A percentile compares a stretch with the other conserved stretches of the same genome.
These are phyloP conservation scores for Cryptocephalus primarius DNA, from an alignment of 2,888 invertebrate species.

Conservation along the genomic window DNA sequence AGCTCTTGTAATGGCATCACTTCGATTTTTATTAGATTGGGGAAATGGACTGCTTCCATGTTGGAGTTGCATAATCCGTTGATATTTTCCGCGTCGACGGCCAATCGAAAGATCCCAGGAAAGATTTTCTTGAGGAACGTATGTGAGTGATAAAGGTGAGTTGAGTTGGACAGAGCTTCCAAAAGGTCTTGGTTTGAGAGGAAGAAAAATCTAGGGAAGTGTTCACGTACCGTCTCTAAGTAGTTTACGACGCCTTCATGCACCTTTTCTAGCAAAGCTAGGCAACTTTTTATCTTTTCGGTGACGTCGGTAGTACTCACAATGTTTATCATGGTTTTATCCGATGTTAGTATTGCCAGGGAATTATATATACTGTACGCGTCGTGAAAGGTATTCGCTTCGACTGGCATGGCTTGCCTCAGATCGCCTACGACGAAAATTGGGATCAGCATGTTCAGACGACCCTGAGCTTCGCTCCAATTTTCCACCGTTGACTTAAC, in stretches of 20 bases:
- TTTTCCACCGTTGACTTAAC: slow-evolving; percentile 59
- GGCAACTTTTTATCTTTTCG: slow-evolving; percentile 54
- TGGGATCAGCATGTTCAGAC: slow-evolving; percentile 71
- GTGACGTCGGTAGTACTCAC: slow-evolving; percentile 51
- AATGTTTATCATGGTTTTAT: slow-evolving; percentile 48
- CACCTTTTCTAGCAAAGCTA: slow-evolving; percentile 58
- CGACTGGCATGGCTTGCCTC: slow-evolving; percentile 34
- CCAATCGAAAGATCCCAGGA: slow-evolving; percentile 62
- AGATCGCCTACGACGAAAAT: slow-evolving; percentile 75
- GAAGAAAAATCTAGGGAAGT: slow-evolving; percentile 77
- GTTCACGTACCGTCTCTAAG: slow-evolving; percentile 66
- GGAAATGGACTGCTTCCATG: slow-evolving; percentile 55
- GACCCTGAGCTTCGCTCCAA: slow-evolving; percentile 69
- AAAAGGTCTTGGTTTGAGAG: slow-evolving; percentile 79
- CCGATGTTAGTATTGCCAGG: slow-evolving; percentile 36
- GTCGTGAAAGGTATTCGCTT: slow-evolving; percentile 31
- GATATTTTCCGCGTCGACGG: slow-evolving; percentile 58
- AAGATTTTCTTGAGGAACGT: slow-evolving; percentile 76
- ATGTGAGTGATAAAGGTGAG: slow-evolving; percentile 67
- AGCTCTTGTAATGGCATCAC: slow-evolving; percentile 48
- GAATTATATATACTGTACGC: slow-evolving; percentile 18
- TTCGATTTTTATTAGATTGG: slow-evolving; percentile 40
- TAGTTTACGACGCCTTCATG: slow-evolving; percentile 69
- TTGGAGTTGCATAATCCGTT: slow-evolving; percentile 60
- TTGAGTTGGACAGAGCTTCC: slow-evolving; percentile 66